Percentiles rank a stretch among this genome's conserved stretches.
phyloP scores from a whole-genome alignment of 2,888 invertebrate species.

The Adelognathus sp. region DNA sequence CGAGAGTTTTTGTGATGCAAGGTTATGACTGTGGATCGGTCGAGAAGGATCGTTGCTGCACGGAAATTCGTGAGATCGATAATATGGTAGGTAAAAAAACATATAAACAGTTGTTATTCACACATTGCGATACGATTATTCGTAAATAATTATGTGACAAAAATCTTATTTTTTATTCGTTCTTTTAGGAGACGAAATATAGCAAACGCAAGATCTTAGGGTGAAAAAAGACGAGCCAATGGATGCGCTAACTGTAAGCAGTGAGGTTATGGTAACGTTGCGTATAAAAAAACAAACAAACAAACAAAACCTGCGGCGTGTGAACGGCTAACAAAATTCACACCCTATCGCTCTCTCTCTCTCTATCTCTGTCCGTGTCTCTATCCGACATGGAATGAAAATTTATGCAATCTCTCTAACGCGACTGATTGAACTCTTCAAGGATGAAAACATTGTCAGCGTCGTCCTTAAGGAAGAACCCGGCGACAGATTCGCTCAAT shows the following conservation, averaged over 20 bases:
- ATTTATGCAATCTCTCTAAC: too few relatives aligned
- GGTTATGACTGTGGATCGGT: slow-evolving; percentile 49
- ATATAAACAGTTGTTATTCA: not conserved
- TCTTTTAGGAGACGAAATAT: slow-evolving; percentile 55
- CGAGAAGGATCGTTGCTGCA: slow-evolving; percentile 30
- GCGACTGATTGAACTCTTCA: slow-evolving; percentile 67
- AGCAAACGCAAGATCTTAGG: slow-evolving; percentile 72
- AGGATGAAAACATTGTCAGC: slow-evolving; percentile 78
- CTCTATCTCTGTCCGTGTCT: too few relatives aligned
- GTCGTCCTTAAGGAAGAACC: slow-evolving; percentile 77
- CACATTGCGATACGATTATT: not conserved
- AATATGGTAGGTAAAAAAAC: slow-evolving; percentile 45
- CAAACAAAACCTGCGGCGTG: slow-evolving; percentile 59
- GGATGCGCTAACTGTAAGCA: slow-evolving; percentile 73
- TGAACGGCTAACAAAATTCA: too few relatives aligned
- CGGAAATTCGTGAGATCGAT: slow-evolving; percentile 36
- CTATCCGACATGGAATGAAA: too few relatives aligned
- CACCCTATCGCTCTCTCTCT: too few relatives aligned
- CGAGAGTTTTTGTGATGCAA: slow-evolving; percentile 27
- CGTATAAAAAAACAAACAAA: slow-evolving; percentile 60
- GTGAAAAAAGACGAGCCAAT: slow-evolving; percentile 72
- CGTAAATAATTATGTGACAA: not conserved
- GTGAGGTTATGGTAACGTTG: slow-evolving; percentile 77
- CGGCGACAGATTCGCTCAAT: slow-evolving; percentile 71
- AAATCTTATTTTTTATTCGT: not conserved